These are phyloP conservation scores for Zapus hudsonius DNA, from an alignment of 2,113 vertebrate species.

Conservation along the genomic window DNA sequence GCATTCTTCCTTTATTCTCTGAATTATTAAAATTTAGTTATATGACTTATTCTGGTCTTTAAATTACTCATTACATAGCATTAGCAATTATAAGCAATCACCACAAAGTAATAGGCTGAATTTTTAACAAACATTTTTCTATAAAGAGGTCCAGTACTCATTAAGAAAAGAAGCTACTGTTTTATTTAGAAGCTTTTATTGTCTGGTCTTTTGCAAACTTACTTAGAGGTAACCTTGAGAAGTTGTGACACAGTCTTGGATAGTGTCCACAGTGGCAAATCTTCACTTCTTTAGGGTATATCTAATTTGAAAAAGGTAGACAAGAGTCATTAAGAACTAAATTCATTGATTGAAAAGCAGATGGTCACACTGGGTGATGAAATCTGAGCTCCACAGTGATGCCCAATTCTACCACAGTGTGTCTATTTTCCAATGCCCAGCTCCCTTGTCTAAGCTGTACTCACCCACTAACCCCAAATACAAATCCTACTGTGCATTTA, in stretches of 20 bases:
- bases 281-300: neutral
- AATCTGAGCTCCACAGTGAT: neutral
- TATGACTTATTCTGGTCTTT: slow-evolving; percentile 14
- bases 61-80: slow-evolving; percentile 16
- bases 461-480: neutral
- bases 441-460: neutral
- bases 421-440: neutral
- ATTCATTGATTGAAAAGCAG: neutral
- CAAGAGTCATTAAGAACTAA: slow-evolving; percentile 16
- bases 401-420: fast-evolving
- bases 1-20: neutral
- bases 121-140: slow-evolving; percentile 13
- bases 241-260: neutral
- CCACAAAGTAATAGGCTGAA: neutral
- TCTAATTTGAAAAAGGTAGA: neutral
- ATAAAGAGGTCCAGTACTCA: neutral
- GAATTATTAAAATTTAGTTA: slow-evolving; percentile 19
- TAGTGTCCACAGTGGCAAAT: neutral
- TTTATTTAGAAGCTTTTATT: neutral
- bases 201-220: neutral
- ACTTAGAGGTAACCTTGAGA: slow-evolving; percentile 12
- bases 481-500: too few relatives aligned
- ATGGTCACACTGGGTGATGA: neutral
- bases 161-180: neutral
- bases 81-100: slow-evolving; percentile 19